phyloP scores from a whole-genome alignment of 2,888 invertebrate genomes.

The Dolichomitus sp. region DNA sequence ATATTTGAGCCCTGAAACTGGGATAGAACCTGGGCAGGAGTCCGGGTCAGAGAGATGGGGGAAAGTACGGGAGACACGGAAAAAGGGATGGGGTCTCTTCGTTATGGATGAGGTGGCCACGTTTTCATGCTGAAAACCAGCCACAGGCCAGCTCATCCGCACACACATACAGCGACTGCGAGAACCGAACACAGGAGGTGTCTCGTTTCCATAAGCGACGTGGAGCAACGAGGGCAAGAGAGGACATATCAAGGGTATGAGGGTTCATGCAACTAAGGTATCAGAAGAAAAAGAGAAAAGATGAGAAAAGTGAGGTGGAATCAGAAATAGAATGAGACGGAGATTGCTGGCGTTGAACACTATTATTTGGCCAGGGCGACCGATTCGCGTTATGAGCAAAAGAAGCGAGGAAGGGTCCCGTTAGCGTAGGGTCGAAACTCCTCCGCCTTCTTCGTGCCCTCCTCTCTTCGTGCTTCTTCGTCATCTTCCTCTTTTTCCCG shows the following conservation, averaged over 20 bases:
- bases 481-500: conserved; percentile 34
- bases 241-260: conserved; percentile 4
- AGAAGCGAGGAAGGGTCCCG: conserved; percentile 84
- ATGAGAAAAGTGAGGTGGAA: background rate
- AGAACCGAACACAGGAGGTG: conserved; percentile 49
- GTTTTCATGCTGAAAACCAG: background rate
- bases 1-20: conserved; percentile 6
- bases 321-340: conserved; percentile 43
- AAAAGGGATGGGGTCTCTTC: conserved; percentile 10
- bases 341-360: conserved; percentile 75
- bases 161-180: conserved; percentile 3
- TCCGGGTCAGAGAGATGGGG: background rate
- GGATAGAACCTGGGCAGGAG: background rate
- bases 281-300: conserved; percentile 64
- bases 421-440: conserved; percentile 84
- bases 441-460: conserved; percentile 73
- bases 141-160: conserved; percentile 16
- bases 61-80: background rate
- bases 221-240: conserved; percentile 59
- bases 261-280: conserved; percentile 1
- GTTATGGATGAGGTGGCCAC: conserved; percentile 11
- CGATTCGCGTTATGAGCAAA: conserved; percentile 82
- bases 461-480: conserved; percentile 45
- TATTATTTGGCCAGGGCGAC: conserved; percentile 81
- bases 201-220: conserved; percentile 68